Evolutionary conservation across 2,888 invertebrate genomes (phyloP), one percentile per base, ranked within the genome.

Genomic region (Azorinus chamasolen): DNA sequence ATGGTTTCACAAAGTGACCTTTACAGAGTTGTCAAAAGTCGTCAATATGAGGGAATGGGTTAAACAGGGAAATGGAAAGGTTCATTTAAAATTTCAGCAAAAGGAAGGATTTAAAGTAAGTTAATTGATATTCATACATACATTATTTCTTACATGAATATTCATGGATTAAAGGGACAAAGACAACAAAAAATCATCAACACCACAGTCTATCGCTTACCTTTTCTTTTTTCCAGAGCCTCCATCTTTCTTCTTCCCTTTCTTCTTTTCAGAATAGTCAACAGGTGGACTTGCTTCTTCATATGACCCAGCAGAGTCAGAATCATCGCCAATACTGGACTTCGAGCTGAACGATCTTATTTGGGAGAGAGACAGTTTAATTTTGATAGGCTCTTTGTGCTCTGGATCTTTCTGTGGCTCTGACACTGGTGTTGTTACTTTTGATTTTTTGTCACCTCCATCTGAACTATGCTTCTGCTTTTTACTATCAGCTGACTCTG

Each of bases 171-270:
- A n/a, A n/a, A n/a, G n/a, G n/a, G n/a, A n/a, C n/a, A n/a, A n/a
- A n/a, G n/a, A n/a, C n/a, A n/a, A n/a, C n/a, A n/a, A n/a, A n/a
- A n/a, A n/a, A n/a, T n/a, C n/a, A n/a, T n/a, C n/a, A n/a, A n/a
- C n/a, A n/a, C n/a, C n/a, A n/a, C n/a, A n/a, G n/a, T n/a, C n/a
- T n/a, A n/a, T n/a, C n/a, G n/a, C n/a, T 57, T 66, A 81, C 81
- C 58, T 81, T 68, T 81, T 81, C 74, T 81, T 81, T 62, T 78
- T 78, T n/a, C 75, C 69, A 16, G 78, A 72, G 20, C 74, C 64
- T 1, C 81, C 78, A 51, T 81, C 81, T 72, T 72, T 81, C 37
- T 69, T 71, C 43, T 65, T 71, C 18, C 66, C 62, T 45, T 58
- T 75, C 43, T 68, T 71, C 22, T 58, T 51, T 54, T 65, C 75